A percentile compares a stretch with the other conserved stretches of the same genome.
These are phyloP conservation scores for Vireo altiloquus DNA, from an alignment of 2,113 vertebrate genomes.

Conservation along the genomic window DNA sequence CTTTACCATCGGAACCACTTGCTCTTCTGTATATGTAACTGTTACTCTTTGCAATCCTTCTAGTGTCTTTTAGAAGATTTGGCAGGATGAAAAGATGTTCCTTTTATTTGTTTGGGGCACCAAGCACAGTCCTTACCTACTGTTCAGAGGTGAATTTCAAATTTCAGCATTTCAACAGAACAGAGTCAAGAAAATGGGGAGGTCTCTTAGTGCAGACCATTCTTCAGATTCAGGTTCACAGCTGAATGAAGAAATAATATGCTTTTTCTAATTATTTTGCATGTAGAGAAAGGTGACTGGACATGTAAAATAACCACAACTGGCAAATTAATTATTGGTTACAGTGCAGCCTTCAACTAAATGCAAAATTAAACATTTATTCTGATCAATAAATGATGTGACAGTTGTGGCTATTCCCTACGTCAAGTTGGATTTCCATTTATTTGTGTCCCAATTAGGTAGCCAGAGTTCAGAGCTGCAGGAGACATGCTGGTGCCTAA, in stretches of 20 bases:
- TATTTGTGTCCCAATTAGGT: background rate
- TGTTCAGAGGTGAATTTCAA: background rate
- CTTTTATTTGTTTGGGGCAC: background rate
- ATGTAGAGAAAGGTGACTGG: background rate
- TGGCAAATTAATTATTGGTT: conserved; percentile 32
- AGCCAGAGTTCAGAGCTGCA: background rate
- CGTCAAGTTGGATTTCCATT: background rate
- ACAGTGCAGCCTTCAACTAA: background rate
- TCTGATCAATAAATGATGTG: conserved; percentile 41
- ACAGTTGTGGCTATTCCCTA: background rate
- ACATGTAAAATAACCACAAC: conserved; percentile 35
- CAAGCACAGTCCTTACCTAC: background rate
- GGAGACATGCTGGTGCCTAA: background rate
- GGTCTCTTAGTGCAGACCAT: background rate
- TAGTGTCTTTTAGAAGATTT: background rate
- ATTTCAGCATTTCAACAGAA: background rate
- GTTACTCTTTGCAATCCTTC: background rate
- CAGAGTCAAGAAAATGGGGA: background rate
- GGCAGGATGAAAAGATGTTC: background rate
- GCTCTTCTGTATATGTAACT: background rate
- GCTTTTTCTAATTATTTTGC: background rate
- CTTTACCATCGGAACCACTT: background rate
- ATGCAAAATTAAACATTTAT: conserved; percentile 61
- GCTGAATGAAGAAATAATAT: background rate
- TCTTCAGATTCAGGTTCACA: background rate